phyloP scores from a whole-genome alignment of 2,797 vertebrate genomes.

The Sebastiscus tertius region DNA sequence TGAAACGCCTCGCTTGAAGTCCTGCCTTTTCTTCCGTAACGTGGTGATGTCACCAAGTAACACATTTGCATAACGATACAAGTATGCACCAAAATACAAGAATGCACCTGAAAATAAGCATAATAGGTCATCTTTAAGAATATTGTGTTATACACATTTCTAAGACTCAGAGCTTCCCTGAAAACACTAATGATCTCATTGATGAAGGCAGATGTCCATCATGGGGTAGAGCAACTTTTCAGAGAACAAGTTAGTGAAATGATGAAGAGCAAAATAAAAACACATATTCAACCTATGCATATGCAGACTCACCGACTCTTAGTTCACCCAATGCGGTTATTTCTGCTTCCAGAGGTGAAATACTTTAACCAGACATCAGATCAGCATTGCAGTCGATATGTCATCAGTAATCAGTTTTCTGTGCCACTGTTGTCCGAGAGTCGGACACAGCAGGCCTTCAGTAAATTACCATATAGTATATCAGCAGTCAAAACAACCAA shows the following conservation, averaged over 20 bases:
- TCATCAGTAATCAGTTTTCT: background rate
- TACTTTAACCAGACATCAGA: background rate
- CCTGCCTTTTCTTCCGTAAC: background rate
- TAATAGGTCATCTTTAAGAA: background rate
- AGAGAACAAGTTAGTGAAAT: background rate
- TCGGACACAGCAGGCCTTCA: background rate
- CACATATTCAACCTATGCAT: background rate
- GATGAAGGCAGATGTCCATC: background rate
- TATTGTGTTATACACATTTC: background rate
- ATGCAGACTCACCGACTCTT: background rate
- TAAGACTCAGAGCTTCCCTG: background rate
- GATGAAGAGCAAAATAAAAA: background rate
- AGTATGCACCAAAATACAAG: too few relatives aligned
- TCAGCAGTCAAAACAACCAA: conserved; percentile 3
- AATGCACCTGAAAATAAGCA: background rate
- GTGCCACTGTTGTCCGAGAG: background rate
- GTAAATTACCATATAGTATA: background rate
- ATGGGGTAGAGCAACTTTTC: background rate
- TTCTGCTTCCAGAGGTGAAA: background rate
- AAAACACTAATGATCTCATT: background rate
- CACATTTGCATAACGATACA: background rate
- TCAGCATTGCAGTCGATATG: background rate
- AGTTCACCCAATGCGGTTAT: background rate
- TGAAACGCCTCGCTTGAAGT: background rate
- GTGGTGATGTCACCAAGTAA: background rate